These are phyloP conservation scores for Chaetoderma sp. DNA, from an alignment of 2,888 invertebrate species.

Conservation along the genomic window DNA sequence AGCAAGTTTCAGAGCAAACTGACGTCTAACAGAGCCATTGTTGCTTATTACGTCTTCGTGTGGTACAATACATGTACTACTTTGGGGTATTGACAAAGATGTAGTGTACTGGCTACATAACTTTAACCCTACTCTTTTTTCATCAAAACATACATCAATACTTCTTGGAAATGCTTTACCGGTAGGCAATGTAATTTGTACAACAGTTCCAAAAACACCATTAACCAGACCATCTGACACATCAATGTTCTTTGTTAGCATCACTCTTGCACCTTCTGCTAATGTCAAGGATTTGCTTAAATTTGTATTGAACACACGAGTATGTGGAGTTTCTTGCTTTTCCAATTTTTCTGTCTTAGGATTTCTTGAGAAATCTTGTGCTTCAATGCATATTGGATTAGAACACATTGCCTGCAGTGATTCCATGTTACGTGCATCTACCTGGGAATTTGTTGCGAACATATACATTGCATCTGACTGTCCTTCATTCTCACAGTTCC, in stretches of 20 bases:
- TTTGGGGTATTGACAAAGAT: too few relatives aligned
- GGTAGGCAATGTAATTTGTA: neutral
- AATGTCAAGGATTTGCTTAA: neutral
- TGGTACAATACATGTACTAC: constrained; percentile 5
- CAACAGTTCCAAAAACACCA: constrained; percentile 1
- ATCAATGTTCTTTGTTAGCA: constrained; percentile 1
- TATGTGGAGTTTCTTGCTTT: neutral
- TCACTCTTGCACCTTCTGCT: constrained; percentile 5
- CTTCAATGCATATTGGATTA: constrained; percentile 14
- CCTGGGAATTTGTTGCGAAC: constrained; percentile 26
- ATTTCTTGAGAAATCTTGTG: constrained; percentile 22
- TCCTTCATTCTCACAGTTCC: constrained; percentile 10
- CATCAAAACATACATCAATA: neutral
- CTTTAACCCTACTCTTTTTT: neutral
- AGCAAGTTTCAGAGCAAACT: constrained; percentile 20
- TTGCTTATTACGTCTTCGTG: constrained; percentile 1
- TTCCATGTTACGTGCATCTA: constrained; percentile 15
- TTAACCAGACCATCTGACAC: constrained; percentile 1
- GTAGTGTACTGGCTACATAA: neutral
- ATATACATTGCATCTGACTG: constrained; percentile 22
- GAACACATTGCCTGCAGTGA: constrained; percentile 1
- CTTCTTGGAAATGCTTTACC: neutral
- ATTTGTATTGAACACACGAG: neutral
- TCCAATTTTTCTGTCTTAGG: constrained; percentile 21
- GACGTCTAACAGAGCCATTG: constrained; percentile 8